phyloP scores from a whole-genome alignment of 2,888 invertebrate genomes.

The Ochropleura plecta region DNA sequence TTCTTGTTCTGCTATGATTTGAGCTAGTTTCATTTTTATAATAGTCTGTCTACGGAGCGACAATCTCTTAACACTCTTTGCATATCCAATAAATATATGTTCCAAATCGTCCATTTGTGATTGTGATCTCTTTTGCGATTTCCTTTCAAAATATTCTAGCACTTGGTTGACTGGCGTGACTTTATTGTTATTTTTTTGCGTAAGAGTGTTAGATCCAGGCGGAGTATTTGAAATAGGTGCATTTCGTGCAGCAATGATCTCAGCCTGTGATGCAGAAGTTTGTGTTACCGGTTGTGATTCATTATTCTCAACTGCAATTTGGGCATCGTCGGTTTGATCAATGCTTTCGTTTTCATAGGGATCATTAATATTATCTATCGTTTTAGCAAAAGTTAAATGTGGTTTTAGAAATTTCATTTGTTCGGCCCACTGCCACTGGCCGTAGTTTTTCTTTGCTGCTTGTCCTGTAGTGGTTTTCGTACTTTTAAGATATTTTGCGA shows the following conservation, averaged over 20 bases:
- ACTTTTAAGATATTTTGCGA: too few species aligned
- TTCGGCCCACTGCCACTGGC: constrained; percentile 38
- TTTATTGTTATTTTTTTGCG: constrained; percentile 37
- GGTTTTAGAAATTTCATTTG: constrained; percentile 20
- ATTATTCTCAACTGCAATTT: constrained; percentile 39
- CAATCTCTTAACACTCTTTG: constrained; percentile 44
- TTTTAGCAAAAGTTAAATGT: constrained; percentile 22
- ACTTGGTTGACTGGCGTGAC: constrained; percentile 41
- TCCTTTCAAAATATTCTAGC: constrained; percentile 44
- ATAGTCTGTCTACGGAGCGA: constrained; percentile 45
- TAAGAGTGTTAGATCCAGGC: constrained; percentile 34
- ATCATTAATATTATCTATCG: constrained; percentile 16
- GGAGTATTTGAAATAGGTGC: constrained; percentile 40
- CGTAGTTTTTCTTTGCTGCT: constrained; percentile 27
- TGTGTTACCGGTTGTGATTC: constrained; percentile 43
- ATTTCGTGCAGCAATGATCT: constrained; percentile 38
- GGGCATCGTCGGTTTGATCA: constrained; percentile 31
- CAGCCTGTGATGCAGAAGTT: constrained; percentile 33
- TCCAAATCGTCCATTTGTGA: constrained; percentile 48
- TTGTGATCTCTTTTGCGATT: constrained; percentile 46
- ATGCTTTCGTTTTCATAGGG: constrained; percentile 31
- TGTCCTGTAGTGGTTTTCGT: constrained; percentile 28
- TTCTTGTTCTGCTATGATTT: constrained; percentile 20
- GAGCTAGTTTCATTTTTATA: constrained; percentile 32
- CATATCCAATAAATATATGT: constrained; percentile 47